A percentile compares a stretch with the other conserved stretches of the same genome.
Conservation (phyloP, 2,888 invertebrate genomes). For the Platypus cylindrus region DNA sequence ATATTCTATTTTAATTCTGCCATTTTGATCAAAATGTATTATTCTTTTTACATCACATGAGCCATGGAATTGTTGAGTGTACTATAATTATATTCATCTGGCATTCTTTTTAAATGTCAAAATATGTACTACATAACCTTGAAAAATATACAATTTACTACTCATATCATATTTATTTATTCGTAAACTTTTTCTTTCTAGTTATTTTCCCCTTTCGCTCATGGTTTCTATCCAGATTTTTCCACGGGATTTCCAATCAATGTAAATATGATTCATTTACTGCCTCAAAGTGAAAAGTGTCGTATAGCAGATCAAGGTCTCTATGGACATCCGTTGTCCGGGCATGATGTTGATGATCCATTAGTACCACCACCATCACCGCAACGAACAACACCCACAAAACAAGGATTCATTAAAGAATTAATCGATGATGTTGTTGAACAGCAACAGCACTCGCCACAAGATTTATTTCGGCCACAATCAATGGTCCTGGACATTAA, state of each 20-base stretch:
- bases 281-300: constrained; percentile 68
- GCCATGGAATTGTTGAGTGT: no score
- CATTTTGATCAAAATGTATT: no score
- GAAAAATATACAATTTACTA: no score
- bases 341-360: constrained; percentile 44
- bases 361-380: background rate
- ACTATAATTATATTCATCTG: no score
- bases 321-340: constrained; percentile 27
- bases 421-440: constrained; percentile 32
- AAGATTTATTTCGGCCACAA: constrained; percentile 37
- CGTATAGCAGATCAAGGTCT: constrained; percentile 41
- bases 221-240: constrained; percentile 76
- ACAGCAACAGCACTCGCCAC: constrained; percentile 16
- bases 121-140: no score
- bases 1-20: constrained; percentile 3
- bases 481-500: constrained; percentile 47
- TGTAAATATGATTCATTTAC: constrained; percentile 69
- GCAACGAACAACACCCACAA: constrained; percentile 12
- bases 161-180: no score
- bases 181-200: constrained; percentile 36
- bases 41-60: no score
- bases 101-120: no score
- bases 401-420: constrained; percentile 21
- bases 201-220: constrained; percentile 65
- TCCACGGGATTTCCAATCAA: constrained; percentile 68